Conservation (phyloP, 2,113 vertebrate species). For the Ploceus nigricollis region DNA sequence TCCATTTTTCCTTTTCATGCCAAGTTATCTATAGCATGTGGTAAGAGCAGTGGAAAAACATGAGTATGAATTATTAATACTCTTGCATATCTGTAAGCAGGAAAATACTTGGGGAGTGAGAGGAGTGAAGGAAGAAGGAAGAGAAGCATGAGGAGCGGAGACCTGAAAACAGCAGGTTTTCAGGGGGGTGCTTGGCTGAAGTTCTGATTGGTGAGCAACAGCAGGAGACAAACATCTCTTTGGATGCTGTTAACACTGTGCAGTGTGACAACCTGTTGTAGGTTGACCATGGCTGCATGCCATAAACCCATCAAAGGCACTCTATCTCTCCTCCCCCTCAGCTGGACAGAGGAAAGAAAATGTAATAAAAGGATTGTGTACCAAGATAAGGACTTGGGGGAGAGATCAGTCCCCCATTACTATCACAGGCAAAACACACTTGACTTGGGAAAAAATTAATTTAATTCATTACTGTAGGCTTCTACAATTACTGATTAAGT, state of each 20-base stretch:
- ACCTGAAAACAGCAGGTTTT: background rate
- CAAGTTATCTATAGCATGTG: background rate
- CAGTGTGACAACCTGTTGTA: fast-evolving
- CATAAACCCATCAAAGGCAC: background rate
- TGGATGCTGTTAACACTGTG: background rate
- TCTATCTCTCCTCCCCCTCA: background rate
- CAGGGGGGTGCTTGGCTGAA: background rate
- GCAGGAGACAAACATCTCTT: background rate
- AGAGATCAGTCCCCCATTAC: background rate
- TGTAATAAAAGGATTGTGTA: background rate
- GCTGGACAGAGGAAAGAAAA: background rate
- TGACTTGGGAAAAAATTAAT: background rate
- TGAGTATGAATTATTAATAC: background rate
- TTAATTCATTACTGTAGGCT: background rate
- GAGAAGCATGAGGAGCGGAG: fast-evolving
- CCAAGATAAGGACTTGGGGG: background rate
- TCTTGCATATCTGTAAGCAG: background rate
- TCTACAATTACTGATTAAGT: background rate
- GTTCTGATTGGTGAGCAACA: background rate
- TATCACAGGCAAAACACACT: background rate
- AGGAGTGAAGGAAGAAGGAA: background rate
- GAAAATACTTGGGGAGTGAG: background rate
- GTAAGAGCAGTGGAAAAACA: fast-evolving
- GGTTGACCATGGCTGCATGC: background rate
- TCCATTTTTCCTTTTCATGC: background rate